Evolutionary conservation across 2,888 invertebrate species (phyloP).

Genomic region (Oscheius sp.): DNA sequence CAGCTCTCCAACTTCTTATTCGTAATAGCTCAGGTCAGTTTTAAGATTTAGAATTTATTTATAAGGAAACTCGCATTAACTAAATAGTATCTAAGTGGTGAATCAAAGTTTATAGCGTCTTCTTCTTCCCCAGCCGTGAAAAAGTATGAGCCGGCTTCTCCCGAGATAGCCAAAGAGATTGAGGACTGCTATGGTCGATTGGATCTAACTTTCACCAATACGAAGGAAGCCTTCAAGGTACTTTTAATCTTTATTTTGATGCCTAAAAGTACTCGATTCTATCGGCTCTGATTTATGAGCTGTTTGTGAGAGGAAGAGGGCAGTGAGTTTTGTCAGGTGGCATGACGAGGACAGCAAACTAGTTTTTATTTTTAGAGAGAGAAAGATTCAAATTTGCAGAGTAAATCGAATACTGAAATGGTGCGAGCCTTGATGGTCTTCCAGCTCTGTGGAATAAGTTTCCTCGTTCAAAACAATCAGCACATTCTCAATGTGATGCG

Average conservation of each 20-base stretch:
- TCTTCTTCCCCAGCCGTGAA: constrained; percentile 1
- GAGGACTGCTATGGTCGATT: constrained; percentile 60
- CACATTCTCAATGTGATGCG: constrained; percentile 57
- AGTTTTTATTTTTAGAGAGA: background rate
- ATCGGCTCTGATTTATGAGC: background rate
- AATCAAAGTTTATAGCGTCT: background rate
- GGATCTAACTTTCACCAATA: constrained; percentile 66
- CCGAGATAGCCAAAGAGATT: constrained; percentile 50
- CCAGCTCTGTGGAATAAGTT: constrained; percentile 56
- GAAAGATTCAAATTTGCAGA: constrained; percentile 48
- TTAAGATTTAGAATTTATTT: background rate
- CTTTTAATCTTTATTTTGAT: background rate
- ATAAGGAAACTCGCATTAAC: background rate
- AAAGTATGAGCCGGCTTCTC: constrained; percentile 22
- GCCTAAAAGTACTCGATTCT: background rate
- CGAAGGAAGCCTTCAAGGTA: constrained; percentile 69
- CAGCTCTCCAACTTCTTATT: constrained; percentile 6
- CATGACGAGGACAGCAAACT: background rate
- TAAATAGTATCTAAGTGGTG: background rate
- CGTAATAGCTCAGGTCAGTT: background rate
- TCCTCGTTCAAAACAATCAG: constrained; percentile 65
- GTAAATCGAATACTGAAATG: constrained; percentile 66
- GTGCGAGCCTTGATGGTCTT: constrained; percentile 65
- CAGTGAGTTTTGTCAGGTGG: background rate
- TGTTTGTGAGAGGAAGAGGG: background rate